These are phyloP conservation scores for Spilosoma lubricipeda DNA, from an alignment of 2,888 invertebrate genomes.

Conservation along the genomic window DNA sequence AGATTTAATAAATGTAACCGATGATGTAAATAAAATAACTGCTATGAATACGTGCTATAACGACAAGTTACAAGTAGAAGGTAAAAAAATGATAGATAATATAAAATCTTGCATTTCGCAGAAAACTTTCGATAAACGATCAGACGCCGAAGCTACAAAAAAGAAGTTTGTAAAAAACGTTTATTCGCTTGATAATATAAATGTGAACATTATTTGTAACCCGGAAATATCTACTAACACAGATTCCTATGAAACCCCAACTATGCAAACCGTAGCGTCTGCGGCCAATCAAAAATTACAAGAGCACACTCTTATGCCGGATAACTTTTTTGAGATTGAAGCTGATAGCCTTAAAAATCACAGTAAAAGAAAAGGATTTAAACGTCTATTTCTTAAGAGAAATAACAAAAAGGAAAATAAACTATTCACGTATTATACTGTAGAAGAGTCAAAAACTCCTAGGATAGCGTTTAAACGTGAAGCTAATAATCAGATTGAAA, in stretches of 20 bases:
- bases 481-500: slow-evolving; percentile 40
- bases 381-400: slow-evolving; percentile 49
- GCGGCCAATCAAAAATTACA: background rate
- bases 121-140: slow-evolving; percentile 40
- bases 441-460: slow-evolving; percentile 21
- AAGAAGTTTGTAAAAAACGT: slow-evolving; percentile 51
- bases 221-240: slow-evolving; percentile 36
- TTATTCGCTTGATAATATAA: slow-evolving; percentile 71
- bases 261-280: background rate
- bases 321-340: slow-evolving; percentile 21
- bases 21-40: slow-evolving; percentile 52
- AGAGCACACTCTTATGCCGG: background rate
- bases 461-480: slow-evolving; percentile 49
- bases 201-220: slow-evolving; percentile 72
- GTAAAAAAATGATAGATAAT: slow-evolving; percentile 43
- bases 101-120: slow-evolving; percentile 49
- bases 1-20: slow-evolving; percentile 48
- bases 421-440: slow-evolving; percentile 40
- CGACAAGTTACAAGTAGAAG: slow-evolving; percentile 48
- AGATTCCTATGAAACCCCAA: background rate
- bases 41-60: slow-evolving; percentile 45
- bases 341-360: slow-evolving; percentile 4
- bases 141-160: slow-evolving; percentile 17
- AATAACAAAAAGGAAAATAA: slow-evolving; percentile 46
- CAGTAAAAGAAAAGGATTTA: slow-evolving; percentile 47